Evolutionary conservation across 2,113 vertebrate genomes (phyloP), one percentile per base, ranked within the genome.

Genomic region (Chaetodon auriga): DNA sequence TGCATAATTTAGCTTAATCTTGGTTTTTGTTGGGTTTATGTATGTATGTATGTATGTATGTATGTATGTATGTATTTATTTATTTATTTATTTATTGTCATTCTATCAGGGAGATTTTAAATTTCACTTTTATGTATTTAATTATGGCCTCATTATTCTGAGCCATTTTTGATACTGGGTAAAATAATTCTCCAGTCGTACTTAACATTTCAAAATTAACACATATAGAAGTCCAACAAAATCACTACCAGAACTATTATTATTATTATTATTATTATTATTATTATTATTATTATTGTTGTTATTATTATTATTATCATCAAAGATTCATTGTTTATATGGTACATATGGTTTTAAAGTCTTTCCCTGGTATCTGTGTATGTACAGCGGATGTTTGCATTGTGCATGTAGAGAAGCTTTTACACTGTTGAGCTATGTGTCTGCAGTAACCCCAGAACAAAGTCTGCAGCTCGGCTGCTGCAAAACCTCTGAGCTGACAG

Each of bases 371-470:
- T 8, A 41, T 41, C 38, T 41, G 38, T 41, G 38, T 41, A 41
- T 41, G 38, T 41, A 8, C 38, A 36, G 43, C 41, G 36, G 25
- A 12, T 36, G 46, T 68, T 48, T 48, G 9, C 18, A 8, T 10
- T 62, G 57, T 41, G 46, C 55, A 25, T 36, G 48, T 7, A 1
- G 23, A 71, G 21, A 41, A 43, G 68, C 43, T 15, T 57, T 57
- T 57, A 71, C 53, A 60, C 0, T 51, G 70, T n/a, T 30, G 69
- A 74, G 70, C 71, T 53, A 63, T 61, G 70, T 53, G 30, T 75
- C 70, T 75, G 57, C 19, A 18, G 71, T 69, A 38, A 82, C 71
- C 68, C 25, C 49, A 81, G 70, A 81, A 36, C 23, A 70, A 62
- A 71, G 58, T 55, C 54, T 43, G 38, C 38, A 19, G 70, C 41